Base-by-base conservation (phyloP, 2,888 invertebrate species). In the Folsomia candida region DNA sequence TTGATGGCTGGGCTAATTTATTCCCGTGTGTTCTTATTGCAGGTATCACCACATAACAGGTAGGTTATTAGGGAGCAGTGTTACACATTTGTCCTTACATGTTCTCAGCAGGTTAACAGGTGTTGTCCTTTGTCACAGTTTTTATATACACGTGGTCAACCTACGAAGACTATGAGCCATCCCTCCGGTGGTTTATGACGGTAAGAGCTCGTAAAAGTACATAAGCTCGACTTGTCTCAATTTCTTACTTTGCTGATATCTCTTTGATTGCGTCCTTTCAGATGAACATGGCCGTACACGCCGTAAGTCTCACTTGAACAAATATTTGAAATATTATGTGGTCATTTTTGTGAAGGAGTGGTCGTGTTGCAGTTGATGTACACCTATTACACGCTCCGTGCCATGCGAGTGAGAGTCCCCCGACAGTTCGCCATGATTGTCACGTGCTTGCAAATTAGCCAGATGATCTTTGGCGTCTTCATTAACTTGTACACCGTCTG, bases 81-180 rank as follows among this genome's bases (percentile, higher is more conserved):
- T n/a, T n/a, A n/a, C n/a, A n/a, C n/a, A n/a, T n/a, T n/a, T n/a
- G n/a, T 60, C 28, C 11, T 57, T 54, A 57, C 24, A 59, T 37
- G 25, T 28, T 18, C 58, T 57, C 61, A 61, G 4, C 63, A 76
- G 76, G 84, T n/a, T 85, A 85, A 77, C 85, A 85, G 78, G 85
- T 85, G n/a, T n/a, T n/a, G n/a, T n/a, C n/a, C n/a, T n/a, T n/a
- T 78, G 83, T 84, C 14, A 84, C 84, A 22, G 85, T 85, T 20
- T 81, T 85, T 51, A 80, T 84, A 58, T 85, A 84, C 79, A 81
- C 82, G 28, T 85, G 84, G 84, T 82, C 81, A 64, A 80, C 80
- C 59, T 83, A 83, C 72, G 67, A 65, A 20, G 76, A 72, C 67
- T 78, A 77, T 58, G 77, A 77, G 51, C 78, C 78, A 51, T 75